These are phyloP conservation scores for Nothobranchius furzeri DNA, from an alignment of 2,113 vertebrate species.

Conservation along the genomic window DNA sequence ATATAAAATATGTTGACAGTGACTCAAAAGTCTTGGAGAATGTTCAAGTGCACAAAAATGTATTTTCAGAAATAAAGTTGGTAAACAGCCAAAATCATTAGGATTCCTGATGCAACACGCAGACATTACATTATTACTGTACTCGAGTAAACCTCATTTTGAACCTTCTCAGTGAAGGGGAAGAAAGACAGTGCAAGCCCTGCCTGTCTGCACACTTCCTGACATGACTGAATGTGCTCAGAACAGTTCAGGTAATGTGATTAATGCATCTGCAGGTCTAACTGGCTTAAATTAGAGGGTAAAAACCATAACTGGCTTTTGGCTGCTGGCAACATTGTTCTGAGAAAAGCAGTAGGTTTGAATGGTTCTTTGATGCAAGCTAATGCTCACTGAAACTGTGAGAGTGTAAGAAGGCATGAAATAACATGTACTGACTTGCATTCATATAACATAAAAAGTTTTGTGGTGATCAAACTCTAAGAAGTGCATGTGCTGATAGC, in stretches of 20 bases:
- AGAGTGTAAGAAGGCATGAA: conserved; percentile 49
- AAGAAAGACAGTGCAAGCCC: conserved; percentile 61
- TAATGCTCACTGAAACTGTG: conserved; percentile 58
- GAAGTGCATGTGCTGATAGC: neutral
- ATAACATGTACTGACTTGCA: conserved; percentile 45
- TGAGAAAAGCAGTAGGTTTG: conserved; percentile 46
- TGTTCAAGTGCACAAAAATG: neutral
- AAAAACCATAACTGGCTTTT: conserved; percentile 30
- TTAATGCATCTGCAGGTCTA: conserved; percentile 49
- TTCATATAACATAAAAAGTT: conserved; percentile 28
- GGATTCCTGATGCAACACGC: conserved; percentile 40
- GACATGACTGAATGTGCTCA: conserved; percentile 36
- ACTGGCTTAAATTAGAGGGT: conserved; percentile 65
- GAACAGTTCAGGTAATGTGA: conserved; percentile 52
- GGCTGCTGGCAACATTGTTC: conserved; percentile 50
- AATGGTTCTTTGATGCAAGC: conserved; percentile 37
- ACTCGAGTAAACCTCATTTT: conserved; percentile 43
- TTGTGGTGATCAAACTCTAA: conserved; percentile 20
- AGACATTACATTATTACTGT: conserved; percentile 47
- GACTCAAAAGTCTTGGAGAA: no score
- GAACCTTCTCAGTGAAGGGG: conserved; percentile 36
- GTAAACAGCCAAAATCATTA: conserved; percentile 26
- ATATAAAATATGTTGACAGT: no score
- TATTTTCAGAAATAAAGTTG: conserved; percentile 14
- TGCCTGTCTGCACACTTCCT: conserved; percentile 67